Evolutionary conservation across 2,888 invertebrate species (phyloP), one percentile per base, ranked within the genome.

Genomic region (Nomada ruficornis): DNA sequence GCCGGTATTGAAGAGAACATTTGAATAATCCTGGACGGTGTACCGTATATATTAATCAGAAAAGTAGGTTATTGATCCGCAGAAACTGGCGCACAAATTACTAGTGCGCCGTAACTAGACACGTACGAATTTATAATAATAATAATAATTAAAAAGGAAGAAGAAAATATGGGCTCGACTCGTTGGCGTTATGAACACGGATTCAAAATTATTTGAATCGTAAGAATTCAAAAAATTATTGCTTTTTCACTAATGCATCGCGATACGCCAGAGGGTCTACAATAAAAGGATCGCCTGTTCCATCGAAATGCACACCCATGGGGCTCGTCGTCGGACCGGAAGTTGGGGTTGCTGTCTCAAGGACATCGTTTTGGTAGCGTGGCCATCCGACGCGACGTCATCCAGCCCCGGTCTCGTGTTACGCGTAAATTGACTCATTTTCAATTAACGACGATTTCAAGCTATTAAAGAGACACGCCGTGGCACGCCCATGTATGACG

Each of bases 351-450:
- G 68, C 73, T 52, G 72, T 54, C 29, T 67, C 23, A 80, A 80
- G 80, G 80, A 68, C 64, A 52, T 15, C 63, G 80, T 55, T 80
- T 65, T 47, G 64, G 2, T 4, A 52, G 36, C 57, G n/a, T 15
- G 63, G 23, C 15, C 59, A 65, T 20, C 23, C n/a, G 69, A 62
- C 47, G 44, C 54, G 67, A 73, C 63, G 69, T 59, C 78, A 42
- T 20, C 23, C 69, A 29, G 64, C 50, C 62, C 44, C 18, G 74
- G 65, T 63, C 82, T 86, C 76, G 70, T 52, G 78, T 82, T 80
- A 79, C 86, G 69, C 83, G 80, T 86, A 84, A 89, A 88, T 87
- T 82, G 86, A 87, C 84, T 86, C 88, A 80, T 89, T 88, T 88
- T 87, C 89, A 86, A 88, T 88, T 89, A 86, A 89, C 82, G 82